phyloP scores from a whole-genome alignment of 2,888 invertebrate species.

The Melanchra persicariae region DNA sequence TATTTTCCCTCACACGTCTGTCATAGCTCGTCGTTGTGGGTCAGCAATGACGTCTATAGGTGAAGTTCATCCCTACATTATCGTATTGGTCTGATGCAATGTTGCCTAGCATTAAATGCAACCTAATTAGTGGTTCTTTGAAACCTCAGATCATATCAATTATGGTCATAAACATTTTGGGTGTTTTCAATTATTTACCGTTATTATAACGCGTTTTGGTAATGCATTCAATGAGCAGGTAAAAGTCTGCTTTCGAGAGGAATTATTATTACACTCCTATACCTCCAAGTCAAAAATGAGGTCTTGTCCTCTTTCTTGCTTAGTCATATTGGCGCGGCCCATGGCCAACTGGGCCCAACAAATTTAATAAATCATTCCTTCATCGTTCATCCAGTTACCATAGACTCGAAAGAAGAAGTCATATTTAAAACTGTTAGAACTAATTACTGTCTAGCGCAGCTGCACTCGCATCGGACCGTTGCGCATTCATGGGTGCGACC shows the following conservation, averaged over 20 bases:
- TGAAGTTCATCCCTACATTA: neutral
- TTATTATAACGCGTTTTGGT: no score
- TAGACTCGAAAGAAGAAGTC: neutral
- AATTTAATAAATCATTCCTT: neutral
- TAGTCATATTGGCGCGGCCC: neutral
- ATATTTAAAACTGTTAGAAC: neutral
- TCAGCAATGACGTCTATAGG: neutral
- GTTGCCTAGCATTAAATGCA: neutral
- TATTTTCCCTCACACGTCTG: neutral
- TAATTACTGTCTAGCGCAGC: conserved; percentile 94
- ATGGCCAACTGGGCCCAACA: neutral
- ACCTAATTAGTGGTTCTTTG: neutral
- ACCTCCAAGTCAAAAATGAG: neutral
- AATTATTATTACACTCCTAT: no score
- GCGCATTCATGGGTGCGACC: conserved; percentile 96
- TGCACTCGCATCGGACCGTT: conserved; percentile 97
- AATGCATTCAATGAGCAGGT: no score
- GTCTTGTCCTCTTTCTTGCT: neutral
- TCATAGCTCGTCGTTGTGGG: neutral
- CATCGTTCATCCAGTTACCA: neutral
- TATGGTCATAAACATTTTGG: no score
- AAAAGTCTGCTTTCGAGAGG: no score
- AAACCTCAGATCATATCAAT: neutral
- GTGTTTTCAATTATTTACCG: no score
- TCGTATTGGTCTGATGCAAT: neutral